A percentile compares a stretch with the other conserved stretches of the same genome.
These are phyloP conservation scores for Harlomillsia oculata DNA, from an alignment of 1,140 invertebrate species.

Conservation along the genomic window DNA sequence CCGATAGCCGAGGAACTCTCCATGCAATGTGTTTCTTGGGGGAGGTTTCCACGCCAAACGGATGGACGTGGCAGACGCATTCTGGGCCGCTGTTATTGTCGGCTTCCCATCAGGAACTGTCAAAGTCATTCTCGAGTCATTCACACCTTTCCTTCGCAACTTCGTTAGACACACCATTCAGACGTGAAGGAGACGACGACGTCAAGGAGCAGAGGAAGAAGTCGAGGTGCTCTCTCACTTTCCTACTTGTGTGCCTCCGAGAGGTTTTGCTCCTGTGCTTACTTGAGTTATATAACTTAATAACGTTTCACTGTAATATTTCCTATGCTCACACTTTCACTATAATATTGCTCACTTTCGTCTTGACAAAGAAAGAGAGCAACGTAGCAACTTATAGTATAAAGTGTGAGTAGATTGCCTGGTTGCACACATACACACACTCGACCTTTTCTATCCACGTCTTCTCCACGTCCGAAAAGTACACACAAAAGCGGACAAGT, in stretches of 20 bases:
- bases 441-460: no score
- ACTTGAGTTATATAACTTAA: background rate
- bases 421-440: background rate
- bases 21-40: constrained; percentile 56
- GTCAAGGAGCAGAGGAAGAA: no score
- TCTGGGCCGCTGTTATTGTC: constrained; percentile 58
- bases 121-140: constrained; percentile 37
- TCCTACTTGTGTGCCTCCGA: background rate
- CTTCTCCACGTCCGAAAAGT: no score
- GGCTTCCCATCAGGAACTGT: constrained; percentile 63
- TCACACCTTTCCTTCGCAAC: constrained; percentile 20
- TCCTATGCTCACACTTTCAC: background rate
- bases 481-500: no score
- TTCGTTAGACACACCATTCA: background rate
- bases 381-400: no score
- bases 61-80: constrained; percentile 57
- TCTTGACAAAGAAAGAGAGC: no score
- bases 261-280: background rate
- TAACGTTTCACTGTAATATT: background rate
- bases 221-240: background rate
- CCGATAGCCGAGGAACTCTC: constrained; percentile 67
- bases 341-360: no score
- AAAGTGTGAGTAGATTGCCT: background rate
- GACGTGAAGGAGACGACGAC: background rate
- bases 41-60: constrained; percentile 62